Evolutionary conservation across 1,140 invertebrate genomes (phyloP).

Genomic region (Hypothenemus hampei): DNA sequence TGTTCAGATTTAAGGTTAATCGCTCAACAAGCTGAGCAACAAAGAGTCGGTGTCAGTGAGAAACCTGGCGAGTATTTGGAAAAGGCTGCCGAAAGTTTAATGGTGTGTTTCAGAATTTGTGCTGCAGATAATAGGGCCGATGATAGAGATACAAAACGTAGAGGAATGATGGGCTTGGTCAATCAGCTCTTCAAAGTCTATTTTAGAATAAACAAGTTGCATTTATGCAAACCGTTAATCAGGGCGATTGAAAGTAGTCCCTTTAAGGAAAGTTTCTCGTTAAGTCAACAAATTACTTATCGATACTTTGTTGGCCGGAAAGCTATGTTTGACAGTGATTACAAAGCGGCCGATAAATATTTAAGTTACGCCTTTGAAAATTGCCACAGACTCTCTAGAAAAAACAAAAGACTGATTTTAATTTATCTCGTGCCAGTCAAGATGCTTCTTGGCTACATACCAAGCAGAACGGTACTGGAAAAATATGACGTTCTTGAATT

Average conservation of each 20-base stretch:
- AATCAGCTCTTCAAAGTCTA: conserved; percentile 98
- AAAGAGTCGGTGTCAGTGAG: conserved; percentile 45
- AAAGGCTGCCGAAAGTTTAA: conserved; percentile 90
- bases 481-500: conserved; percentile 92
- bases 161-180: conserved; percentile 92
- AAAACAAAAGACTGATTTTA: conserved; percentile 90
- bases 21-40: conserved; percentile 72
- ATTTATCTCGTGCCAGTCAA: conserved; percentile 97
- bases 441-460: conserved; percentile 92
- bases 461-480: conserved; percentile 68
- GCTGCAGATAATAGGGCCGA: conserved; percentile 88
- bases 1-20: conserved; percentile 80
- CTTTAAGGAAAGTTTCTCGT: conserved; percentile 82
- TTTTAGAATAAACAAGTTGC: conserved; percentile 94
- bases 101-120: conserved; percentile 93
- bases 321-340: conserved; percentile 97
- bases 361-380: conserved; percentile 89
- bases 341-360: conserved; percentile 85
- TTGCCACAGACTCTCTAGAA: conserved; percentile 74
- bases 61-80: conserved; percentile 77
- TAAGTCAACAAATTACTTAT: conserved; percentile 89
- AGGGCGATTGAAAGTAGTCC: conserved; percentile 89
- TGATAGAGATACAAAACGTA: conserved; percentile 85
- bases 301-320: conserved; percentile 96
- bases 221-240: conserved; percentile 94